Conservation (phyloP, 2,888 invertebrate genomes). For the Cheilosia vulpina region DNA sequence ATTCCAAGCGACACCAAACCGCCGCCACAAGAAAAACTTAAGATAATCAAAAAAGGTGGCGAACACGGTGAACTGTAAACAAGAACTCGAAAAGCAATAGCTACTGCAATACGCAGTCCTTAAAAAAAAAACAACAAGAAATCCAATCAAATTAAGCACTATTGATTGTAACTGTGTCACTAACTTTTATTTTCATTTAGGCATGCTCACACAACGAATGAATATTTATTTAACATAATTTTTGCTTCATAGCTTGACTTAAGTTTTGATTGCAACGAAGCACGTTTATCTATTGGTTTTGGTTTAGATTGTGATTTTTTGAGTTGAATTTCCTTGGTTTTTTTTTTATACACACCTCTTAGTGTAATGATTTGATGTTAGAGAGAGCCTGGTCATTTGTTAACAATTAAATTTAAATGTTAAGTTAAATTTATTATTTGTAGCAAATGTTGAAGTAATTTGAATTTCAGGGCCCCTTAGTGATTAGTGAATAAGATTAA, state of each 20-base stretch:
- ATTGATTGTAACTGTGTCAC: conserved; percentile 8
- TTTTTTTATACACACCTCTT: conserved; percentile 44
- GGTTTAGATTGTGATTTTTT: conserved; percentile 54
- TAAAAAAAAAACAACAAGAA: conserved; percentile 7
- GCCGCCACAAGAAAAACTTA: conserved; percentile 85
- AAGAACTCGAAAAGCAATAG: conserved; percentile 23
- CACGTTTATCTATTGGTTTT: conserved; percentile 47
- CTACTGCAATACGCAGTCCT: background rate
- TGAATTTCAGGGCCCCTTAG: conserved; percentile 44
- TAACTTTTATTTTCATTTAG: conserved; percentile 5
- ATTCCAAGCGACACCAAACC: conserved; percentile 85
- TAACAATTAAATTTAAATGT: conserved; percentile 42
- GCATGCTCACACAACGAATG: conserved; percentile 39
- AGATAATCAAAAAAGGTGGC: conserved; percentile 86
- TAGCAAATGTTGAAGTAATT: conserved; percentile 52
- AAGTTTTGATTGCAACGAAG: conserved; percentile 3
- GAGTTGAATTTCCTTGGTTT: conserved; percentile 2
- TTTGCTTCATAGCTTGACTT: conserved; percentile 22
- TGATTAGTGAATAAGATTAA: conserved; percentile 23
- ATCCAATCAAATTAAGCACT: conserved; percentile 11
- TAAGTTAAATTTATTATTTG: conserved; percentile 46
- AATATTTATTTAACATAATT: conserved; percentile 38
- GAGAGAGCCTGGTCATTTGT: conserved; percentile 53
- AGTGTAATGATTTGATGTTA: conserved; percentile 27
- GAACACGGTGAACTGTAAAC: conserved; percentile 82